Base-by-base conservation (phyloP, 2,888 invertebrate genomes). In the Apamea anceps region DNA sequence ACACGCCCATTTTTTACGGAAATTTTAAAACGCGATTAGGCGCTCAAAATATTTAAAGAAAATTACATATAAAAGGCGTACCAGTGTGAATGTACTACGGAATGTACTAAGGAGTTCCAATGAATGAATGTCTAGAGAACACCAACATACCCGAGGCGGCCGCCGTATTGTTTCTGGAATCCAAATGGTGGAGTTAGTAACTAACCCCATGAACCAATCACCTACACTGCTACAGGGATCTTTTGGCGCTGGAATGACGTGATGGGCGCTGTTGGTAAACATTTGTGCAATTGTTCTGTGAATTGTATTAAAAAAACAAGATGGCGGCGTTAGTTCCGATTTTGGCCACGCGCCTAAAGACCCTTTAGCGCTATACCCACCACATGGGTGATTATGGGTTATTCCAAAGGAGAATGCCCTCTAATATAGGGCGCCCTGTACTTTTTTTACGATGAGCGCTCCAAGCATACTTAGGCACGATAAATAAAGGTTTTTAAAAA, bases 1-100 rank as follows among this genome's bases (percentile, higher is more conserved):
- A 90, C 51, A 84, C 81, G 8, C 87, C 91, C 0, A 80, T 91
- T 67, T 88, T 90, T 73, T 80, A 79, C 45, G 89, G 88, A 68
- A 79, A 88, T 65, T 87, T 72, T 54, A 66, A 62, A 42, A 63
- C 18, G 1, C 21, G 18, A 62, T n/a, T 70, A 28, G 2, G 28
- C 1, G 63, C 18, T 28, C 37, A 57, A 15, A 32, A 54, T 81
- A 4, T 13, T 32, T 32, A 60, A 66, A 0, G 2, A 28, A 42
- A 15, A 42, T 21, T 2, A n/a, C n/a, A 37, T 32, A n/a, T 76
- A 54, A 57, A 15, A 57, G n/a, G 37, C 32, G 15, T 65, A 54
- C 8, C 25, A 37, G 7, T 37, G 37, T n/a, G 7, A 65, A 12
- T 51, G 3, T 65, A 21, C 48, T 5, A 18, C n/a, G 42, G 7